Percentiles rank a stretch among this genome's conserved stretches.
Evolutionary conservation across 2,797 vertebrate genomes (phyloP).

Genomic region (Columba guinea): DNA sequence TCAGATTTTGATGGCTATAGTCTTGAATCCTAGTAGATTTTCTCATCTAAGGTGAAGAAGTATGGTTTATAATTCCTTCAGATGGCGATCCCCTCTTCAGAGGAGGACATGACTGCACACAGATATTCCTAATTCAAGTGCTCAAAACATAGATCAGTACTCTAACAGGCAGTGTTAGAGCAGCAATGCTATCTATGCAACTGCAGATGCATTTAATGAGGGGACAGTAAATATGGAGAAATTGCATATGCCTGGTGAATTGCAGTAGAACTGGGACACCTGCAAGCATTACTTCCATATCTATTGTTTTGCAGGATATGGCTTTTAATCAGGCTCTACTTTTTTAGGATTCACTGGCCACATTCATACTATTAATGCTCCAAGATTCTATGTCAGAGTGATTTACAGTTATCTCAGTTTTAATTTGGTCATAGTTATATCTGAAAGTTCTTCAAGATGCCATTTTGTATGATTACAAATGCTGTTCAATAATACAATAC

Average conservation of each 20-base stretch:
- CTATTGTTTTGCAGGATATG: neutral
- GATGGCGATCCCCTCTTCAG: neutral
- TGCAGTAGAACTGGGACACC: neutral
- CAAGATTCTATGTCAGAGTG: neutral
- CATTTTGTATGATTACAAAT: neutral
- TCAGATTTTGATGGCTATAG: neutral
- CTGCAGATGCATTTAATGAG: neutral
- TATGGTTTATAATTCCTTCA: neutral
- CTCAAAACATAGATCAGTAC: neutral
- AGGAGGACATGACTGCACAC: rapidly evolving
- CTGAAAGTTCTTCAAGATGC: neutral
- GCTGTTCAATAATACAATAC: neutral
- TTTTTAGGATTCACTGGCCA: neutral
- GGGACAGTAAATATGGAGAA: neutral
- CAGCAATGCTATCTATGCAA: neutral
- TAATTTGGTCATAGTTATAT: neutral
- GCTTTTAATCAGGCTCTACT: neutral
- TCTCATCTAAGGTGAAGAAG: neutral
- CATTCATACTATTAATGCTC: neutral
- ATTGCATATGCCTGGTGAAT: neutral
- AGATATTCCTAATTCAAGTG: neutral
- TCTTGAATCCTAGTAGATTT: neutral
- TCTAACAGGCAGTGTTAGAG: neutral
- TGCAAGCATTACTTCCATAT: neutral
- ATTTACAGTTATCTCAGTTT: neutral